Conservation (phyloP, 2,888 invertebrate species). For the Thera obeliscata region DNA sequence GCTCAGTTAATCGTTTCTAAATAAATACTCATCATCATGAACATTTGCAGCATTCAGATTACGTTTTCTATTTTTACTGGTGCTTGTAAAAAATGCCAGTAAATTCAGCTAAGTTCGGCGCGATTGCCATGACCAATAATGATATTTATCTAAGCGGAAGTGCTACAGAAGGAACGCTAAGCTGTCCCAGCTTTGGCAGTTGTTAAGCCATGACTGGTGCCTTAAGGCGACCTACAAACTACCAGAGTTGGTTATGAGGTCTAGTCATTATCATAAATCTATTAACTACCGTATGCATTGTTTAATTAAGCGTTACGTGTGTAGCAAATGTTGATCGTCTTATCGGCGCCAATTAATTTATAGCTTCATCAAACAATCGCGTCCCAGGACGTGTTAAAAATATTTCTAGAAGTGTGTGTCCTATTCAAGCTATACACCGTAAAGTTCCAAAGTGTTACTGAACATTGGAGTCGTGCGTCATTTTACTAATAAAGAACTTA, state of each 20-base stretch:
- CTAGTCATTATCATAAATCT: constrained; percentile 13
- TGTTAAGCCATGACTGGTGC: too few species aligned
- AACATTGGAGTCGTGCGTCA: not conserved
- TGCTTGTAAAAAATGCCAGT: too few species aligned
- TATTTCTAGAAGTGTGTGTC: constrained; percentile 22
- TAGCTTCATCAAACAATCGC: constrained; percentile 64
- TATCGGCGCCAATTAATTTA: constrained; percentile 71
- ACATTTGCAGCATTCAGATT: not conserved
- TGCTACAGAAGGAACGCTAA: too few species aligned
- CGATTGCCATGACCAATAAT: too few species aligned
- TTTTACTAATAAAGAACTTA: not conserved
- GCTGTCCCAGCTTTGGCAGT: too few species aligned
- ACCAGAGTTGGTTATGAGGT: too few species aligned
- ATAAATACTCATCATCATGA: constrained; percentile 1
- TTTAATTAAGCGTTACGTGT: constrained; percentile 31
- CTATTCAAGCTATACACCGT: constrained; percentile 5
- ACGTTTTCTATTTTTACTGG: too few species aligned
- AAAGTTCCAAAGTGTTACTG: not conserved
- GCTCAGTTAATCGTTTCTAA: not conserved
- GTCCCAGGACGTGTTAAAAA: constrained; percentile 45
- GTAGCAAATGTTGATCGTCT: constrained; percentile 35
- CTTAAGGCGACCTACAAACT: too few species aligned
- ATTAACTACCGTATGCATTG: constrained; percentile 26
- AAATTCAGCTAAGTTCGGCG: too few species aligned
- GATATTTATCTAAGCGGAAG: too few species aligned